Conservation (phyloP, 2,113 vertebrate species). For the Hydrolagus affinis region DNA sequence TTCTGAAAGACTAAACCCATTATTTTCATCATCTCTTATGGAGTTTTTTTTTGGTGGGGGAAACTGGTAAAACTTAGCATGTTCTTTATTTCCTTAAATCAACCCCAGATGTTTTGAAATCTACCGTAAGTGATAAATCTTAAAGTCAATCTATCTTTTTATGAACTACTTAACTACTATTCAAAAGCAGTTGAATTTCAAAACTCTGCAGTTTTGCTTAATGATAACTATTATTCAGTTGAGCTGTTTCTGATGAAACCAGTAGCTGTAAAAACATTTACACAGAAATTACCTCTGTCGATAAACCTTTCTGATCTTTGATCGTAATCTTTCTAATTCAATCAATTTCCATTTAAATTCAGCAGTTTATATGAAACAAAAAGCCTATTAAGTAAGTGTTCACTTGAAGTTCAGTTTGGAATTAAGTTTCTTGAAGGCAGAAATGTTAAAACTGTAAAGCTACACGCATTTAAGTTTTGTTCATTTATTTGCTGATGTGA, state of each 20-base stretch:
- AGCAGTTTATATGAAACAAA: background rate
- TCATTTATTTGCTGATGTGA: background rate
- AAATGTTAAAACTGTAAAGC: too few species aligned
- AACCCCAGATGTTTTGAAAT: background rate
- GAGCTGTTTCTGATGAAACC: background rate
- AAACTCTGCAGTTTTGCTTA: background rate
- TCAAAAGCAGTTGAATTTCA: background rate
- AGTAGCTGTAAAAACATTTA: background rate
- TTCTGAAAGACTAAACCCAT: background rate
- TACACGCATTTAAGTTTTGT: background rate
- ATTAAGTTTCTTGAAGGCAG: background rate
- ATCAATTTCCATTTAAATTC: conserved; percentile 1
- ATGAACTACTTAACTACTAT: conserved; percentile 16
- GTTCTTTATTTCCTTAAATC: background rate
- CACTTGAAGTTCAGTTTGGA: background rate
- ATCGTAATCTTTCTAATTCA: background rate
- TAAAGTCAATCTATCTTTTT: conserved; percentile 8
- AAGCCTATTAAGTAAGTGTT: background rate
- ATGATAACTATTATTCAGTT: background rate
- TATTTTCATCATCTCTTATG: too few species aligned
- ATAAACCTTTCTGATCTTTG: background rate
- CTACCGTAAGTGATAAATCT: background rate
- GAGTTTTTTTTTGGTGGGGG: background rate
- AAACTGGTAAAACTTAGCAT: background rate
- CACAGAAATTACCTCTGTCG: background rate